A percentile compares a stretch with the other conserved stretches of the same genome.
phyloP scores from a whole-genome alignment of 2,888 invertebrate genomes.

The Caprella mutica region DNA sequence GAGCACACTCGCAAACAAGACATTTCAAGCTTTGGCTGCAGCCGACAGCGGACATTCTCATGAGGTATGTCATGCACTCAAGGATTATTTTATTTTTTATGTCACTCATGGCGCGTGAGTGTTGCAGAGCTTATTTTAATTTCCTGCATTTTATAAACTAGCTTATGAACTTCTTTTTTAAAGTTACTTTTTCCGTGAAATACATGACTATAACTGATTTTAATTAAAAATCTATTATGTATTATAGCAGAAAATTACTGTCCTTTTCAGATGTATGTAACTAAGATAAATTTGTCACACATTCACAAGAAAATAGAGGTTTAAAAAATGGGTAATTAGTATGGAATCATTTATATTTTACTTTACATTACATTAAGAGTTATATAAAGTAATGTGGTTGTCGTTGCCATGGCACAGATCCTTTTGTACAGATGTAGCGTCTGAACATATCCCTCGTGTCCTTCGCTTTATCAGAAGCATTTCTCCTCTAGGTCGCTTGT shows the following conservation, averaged over 20 bases:
- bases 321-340: no score
- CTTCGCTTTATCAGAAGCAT: constrained; percentile 7
- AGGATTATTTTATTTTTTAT: constrained; percentile 7
- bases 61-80: constrained; percentile 9
- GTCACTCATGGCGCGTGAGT: constrained; percentile 6
- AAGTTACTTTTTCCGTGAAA: no score
- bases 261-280: no score
- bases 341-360: not conserved
- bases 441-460: constrained; percentile 8
- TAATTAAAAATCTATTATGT: constrained; percentile 9
- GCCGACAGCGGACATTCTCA: not conserved
- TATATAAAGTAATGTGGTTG: not conserved
- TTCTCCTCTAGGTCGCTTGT: constrained; percentile 1
- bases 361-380: not conserved
- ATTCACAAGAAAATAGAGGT: no score
- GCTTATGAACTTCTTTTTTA: no score
- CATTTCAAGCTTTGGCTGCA: not conserved
- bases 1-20: constrained; percentile 7
- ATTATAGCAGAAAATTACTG: no score
- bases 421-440: constrained; percentile 1
- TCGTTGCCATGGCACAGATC: constrained; percentile 3
- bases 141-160: no score
- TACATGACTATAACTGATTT: no score
- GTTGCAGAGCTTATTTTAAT: no score
- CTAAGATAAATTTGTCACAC: no score